These are phyloP conservation scores for Phyllotis vaccarum DNA, from an alignment of 2,797 vertebrate genomes.

Conservation along the genomic window DNA sequence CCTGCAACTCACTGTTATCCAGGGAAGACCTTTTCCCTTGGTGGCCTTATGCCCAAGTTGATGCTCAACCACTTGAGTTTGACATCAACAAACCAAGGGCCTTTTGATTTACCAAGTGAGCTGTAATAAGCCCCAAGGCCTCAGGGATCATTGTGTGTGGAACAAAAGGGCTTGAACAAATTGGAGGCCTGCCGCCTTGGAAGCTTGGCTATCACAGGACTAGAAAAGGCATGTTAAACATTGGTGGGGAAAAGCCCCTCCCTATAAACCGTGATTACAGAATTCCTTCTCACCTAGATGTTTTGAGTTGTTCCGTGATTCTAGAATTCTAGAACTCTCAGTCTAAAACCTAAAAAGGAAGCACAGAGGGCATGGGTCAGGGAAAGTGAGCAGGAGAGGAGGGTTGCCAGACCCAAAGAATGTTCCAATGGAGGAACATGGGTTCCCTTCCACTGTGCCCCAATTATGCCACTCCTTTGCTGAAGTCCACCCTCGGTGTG, in stretches of 20 bases:
- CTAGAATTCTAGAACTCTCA: constrained; percentile 18
- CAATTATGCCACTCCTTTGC: background rate
- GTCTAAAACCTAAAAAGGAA: background rate
- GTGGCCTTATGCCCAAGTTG: background rate
- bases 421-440: background rate
- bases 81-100: background rate
- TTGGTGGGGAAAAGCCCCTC: background rate
- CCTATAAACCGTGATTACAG: background rate
- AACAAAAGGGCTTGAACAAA: background rate
- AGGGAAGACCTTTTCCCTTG: background rate
- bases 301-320: background rate
- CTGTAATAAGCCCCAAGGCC: background rate
- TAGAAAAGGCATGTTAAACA: background rate
- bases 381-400: background rate
- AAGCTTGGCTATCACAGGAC: background rate
- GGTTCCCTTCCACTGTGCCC: background rate
- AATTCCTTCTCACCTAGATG: background rate
- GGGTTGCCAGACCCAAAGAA: background rate
- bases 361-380: background rate
- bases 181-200: background rate
- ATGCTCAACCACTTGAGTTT: background rate
- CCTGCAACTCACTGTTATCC: rapidly evolving
- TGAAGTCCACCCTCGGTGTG: background rate
- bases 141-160: background rate
- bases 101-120: background rate